Percentiles rank a stretch among this genome's conserved stretches.
Conservation (phyloP, 2,888 invertebrate species). For the Xestia c-nigrum region DNA sequence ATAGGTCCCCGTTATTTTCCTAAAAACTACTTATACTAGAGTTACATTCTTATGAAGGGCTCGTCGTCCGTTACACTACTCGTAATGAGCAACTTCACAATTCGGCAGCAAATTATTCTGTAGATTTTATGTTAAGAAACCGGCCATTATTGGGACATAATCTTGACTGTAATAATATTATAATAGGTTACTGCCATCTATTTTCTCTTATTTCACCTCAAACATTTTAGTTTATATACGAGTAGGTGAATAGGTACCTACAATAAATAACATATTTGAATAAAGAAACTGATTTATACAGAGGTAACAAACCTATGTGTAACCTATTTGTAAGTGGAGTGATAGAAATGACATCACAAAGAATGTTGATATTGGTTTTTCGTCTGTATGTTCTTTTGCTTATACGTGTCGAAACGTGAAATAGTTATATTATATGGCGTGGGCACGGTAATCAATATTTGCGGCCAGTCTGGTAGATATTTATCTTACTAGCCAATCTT, state of each 20-base stretch:
- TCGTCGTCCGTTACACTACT: too few species aligned
- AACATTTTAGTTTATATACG: background rate
- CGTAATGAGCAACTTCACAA: background rate
- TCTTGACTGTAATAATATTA: background rate
- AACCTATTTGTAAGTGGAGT: background rate
- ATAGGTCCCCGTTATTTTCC: too few species aligned
- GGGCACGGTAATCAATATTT: slow-evolving; percentile 25
- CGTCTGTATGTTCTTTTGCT: background rate
- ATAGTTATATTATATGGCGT: background rate
- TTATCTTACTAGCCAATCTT: background rate
- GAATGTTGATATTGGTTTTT: slow-evolving; percentile 1
- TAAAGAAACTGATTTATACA: background rate
- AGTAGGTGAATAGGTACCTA: too few species aligned
- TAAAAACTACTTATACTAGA: too few species aligned
- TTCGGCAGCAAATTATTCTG: background rate
- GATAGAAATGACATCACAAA: background rate
- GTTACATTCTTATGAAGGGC: too few species aligned
- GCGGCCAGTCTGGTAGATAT: background rate
- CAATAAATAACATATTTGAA: background rate
- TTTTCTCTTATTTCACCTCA: background rate
- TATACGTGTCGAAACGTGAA: slow-evolving; percentile 1
- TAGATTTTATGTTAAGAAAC: background rate
- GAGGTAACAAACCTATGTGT: background rate
- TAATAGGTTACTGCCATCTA: background rate
- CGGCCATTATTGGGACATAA: background rate